Conservation (phyloP, 2,113 vertebrate species). For the Hippolais icterina region DNA sequence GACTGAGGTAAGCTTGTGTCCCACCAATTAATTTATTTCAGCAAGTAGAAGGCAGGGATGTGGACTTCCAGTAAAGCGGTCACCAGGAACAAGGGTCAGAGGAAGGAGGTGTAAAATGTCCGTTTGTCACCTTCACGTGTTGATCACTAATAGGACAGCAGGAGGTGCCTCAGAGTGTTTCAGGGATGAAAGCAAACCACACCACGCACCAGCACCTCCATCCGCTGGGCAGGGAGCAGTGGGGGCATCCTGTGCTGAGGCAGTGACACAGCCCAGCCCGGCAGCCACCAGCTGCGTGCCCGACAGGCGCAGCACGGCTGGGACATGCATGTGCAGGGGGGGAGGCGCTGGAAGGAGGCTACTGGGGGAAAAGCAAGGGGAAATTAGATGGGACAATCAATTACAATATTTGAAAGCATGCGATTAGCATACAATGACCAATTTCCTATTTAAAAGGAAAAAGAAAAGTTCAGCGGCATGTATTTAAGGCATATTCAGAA, state of each 20-base stretch:
- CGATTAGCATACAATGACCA: background rate
- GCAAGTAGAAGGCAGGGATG: background rate
- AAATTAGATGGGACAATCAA: background rate
- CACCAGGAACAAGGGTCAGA: background rate
- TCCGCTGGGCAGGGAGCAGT: fast-evolving
- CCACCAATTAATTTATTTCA: background rate
- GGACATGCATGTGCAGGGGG: background rate
- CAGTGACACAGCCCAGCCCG: background rate
- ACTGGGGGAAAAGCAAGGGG: background rate
- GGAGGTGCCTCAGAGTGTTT: background rate
- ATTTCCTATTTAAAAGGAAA: background rate
- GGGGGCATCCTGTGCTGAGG: background rate
- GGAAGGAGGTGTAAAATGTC: background rate
- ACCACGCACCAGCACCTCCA: background rate
- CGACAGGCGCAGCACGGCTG: fast-evolving
- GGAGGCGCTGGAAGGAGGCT: background rate
- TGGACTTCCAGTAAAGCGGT: background rate
- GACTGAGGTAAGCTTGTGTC: background rate
- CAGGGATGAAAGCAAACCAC: background rate
- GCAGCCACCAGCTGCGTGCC: background rate
- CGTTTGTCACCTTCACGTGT: background rate
- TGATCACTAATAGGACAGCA: background rate
- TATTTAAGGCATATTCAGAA: background rate
- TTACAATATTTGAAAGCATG: background rate
- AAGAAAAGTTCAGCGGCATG: background rate